Evolutionary conservation across 1,140 invertebrate species (phyloP), one percentile per base, ranked within the genome.

Genomic region (Grapholita molesta): DNA sequence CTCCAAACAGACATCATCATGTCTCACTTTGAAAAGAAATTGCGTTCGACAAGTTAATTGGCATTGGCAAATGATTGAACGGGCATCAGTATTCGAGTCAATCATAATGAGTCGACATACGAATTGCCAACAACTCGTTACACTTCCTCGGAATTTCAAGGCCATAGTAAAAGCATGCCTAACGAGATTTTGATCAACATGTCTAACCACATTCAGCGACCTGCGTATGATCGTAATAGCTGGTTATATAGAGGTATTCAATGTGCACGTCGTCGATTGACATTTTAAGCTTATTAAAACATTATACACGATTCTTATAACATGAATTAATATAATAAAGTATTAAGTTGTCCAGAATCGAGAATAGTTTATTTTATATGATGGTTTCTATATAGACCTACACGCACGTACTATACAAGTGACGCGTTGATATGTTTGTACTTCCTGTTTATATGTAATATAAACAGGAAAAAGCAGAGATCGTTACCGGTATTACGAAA

Each of bases 181-280:
- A 32, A 61, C 55, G 30, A 30, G 55, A 61, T 61, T 61, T 61
- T 15, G 55, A n/a, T 61, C 12, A 61, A 61, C 55, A 28, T 30
- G 55, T 61, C 55, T 30, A 61, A 61, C 55, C 55, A 61, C 25
- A 61, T 61, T 61, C 24, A n/a, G n/a, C n/a, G n/a, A n/a, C n/a
- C n/a, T 61, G 55, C 55, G 42, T 18, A 15, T 9, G 42, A 21
- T n/a, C 21, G 7, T 8, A 48, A 48, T 48, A 48, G 42, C 42
- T 48, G 18, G n/a, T n/a, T 48, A 48, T 48, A 2, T 21, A 48
- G 8, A 48, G 42, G 18, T 9, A 21, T 21, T 21, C 6, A 8
- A 48, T 18, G 42, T 21, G 3, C 3, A 30, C 15, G 42, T 15
- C 8, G 42, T 48, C 42, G 42, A 48, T 48, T 21, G 6, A 9